Evolutionary conservation across 2,113 vertebrate genomes (phyloP).

Genomic region (Apteryx owenii): DNA sequence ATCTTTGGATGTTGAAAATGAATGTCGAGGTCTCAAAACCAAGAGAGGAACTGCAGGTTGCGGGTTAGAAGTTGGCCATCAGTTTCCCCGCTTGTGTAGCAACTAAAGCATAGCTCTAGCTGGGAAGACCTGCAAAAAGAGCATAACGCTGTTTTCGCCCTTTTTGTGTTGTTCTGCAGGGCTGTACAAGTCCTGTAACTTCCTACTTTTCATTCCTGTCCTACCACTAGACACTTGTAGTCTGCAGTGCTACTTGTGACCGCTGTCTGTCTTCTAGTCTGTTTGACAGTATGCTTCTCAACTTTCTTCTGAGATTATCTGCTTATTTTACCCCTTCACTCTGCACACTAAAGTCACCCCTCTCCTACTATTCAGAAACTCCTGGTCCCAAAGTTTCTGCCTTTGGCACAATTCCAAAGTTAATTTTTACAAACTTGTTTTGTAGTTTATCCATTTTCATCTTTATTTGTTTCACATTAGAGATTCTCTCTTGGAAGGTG

Average conservation of each 20-base stretch:
- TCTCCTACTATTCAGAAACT: neutral
- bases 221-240: neutral
- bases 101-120: neutral
- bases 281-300: neutral
- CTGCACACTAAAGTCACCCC: neutral
- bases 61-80: neutral
- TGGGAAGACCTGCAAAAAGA: neutral
- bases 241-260: neutral
- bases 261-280: neutral
- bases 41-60: neutral
- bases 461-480: neutral
- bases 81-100: neutral
- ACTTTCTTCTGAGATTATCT: neutral
- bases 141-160: neutral
- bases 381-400: neutral
- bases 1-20: neutral
- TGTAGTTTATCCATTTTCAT: neutral
- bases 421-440: neutral
- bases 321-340: neutral
- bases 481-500: neutral
- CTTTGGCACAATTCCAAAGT: neutral
- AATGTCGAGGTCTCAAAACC: neutral
- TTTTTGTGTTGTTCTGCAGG: neutral
- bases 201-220: neutral
- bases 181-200: neutral